Evolutionary conservation across 2,888 invertebrate genomes (phyloP).

Genomic region (Epinotia ramella): DNA sequence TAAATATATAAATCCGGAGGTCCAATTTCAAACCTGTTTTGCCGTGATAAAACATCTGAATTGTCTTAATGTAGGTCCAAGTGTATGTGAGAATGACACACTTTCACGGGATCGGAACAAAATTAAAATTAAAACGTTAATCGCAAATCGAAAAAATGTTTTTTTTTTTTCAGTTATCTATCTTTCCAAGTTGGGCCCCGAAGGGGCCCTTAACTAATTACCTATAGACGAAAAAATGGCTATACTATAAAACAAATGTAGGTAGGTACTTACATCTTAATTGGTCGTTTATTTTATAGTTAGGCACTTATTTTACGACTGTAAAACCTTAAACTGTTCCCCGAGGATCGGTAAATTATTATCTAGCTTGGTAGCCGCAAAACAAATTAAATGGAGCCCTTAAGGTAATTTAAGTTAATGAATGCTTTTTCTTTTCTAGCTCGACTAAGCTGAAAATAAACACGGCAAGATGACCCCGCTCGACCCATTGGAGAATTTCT

Average conservation of each 20-base stretch:
- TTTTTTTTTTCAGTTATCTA: too few species aligned
- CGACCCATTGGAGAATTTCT: not conserved
- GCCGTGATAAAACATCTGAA: too few species aligned
- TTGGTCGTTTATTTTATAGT: not conserved
- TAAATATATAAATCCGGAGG: too few species aligned
- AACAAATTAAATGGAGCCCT: constrained; percentile 37
- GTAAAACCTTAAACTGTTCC: not conserved
- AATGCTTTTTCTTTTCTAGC: constrained; percentile 3
- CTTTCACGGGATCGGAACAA: too few species aligned
- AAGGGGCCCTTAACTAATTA: too few species aligned
- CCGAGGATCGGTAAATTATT: constrained; percentile 3
- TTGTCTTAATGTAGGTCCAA: too few species aligned
- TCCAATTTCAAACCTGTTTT: too few species aligned
- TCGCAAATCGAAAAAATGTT: too few species aligned
- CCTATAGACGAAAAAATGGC: too few species aligned
- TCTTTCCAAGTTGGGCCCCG: too few species aligned
- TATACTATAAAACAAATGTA: not conserved
- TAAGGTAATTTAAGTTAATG: constrained; percentile 28
- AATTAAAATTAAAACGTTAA: too few species aligned
- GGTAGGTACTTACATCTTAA: not conserved
- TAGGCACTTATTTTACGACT: not conserved
- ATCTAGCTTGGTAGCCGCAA: constrained; percentile 7
- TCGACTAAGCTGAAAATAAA: not conserved
- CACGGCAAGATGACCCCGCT: not conserved
- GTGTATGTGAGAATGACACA: too few species aligned